Conservation (phyloP, 2,888 invertebrate species). For the Urechis unicinctus region DNA sequence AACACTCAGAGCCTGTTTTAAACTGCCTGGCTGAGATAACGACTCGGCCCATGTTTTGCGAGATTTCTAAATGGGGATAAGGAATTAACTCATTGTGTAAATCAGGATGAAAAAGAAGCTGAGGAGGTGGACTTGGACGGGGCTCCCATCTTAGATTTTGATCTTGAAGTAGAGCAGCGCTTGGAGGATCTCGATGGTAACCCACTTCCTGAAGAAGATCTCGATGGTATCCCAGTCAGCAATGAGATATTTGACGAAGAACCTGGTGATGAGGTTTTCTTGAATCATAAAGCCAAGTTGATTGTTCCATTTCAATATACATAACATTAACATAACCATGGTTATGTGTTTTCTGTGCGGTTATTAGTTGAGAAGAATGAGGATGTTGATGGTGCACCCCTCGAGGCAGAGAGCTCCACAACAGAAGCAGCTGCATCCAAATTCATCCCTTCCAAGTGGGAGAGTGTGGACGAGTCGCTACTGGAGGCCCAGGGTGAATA, state of each 20-base stretch:
- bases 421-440: slow-evolving; percentile 1
- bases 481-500: slow-evolving; percentile 58
- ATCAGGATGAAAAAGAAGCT: too few relatives aligned
- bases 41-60: too few relatives aligned
- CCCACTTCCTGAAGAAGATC: slow-evolving; percentile 1
- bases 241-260: slow-evolving; percentile 67
- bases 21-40: too few relatives aligned
- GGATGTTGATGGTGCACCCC: background rate
- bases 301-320: too few relatives aligned
- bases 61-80: too few relatives aligned
- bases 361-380: background rate
- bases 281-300: too few relatives aligned
- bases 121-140: slow-evolving; percentile 22
- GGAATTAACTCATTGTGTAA: too few relatives aligned
- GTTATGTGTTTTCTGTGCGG: background rate
- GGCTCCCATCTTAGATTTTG: slow-evolving; percentile 3
- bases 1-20: too few relatives aligned
- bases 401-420: slow-evolving; percentile 5
- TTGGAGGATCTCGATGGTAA: slow-evolving; percentile 4
- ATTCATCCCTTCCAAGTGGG: slow-evolving; percentile 90
- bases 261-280: too few relatives aligned
- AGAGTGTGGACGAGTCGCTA: slow-evolving; percentile 84
- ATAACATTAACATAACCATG: background rate
- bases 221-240: slow-evolving; percentile 30
- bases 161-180: slow-evolving; percentile 1